phyloP scores from a whole-genome alignment of 2,888 invertebrate species.

The Dexiosoma caninum region DNA sequence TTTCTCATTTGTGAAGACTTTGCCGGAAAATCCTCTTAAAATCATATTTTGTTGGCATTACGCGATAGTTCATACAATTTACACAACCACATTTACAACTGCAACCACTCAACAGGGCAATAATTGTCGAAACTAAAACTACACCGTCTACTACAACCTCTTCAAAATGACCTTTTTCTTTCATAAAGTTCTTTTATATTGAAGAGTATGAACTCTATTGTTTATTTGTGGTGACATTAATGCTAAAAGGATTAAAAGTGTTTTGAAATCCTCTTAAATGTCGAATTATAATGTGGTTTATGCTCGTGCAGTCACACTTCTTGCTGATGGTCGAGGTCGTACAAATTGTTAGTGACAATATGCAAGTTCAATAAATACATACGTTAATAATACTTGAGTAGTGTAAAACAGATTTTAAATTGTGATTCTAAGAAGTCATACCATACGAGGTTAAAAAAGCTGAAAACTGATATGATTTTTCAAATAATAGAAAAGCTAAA shows the following conservation, averaged over 20 bases:
- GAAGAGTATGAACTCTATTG: not conserved
- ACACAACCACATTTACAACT: constrained; percentile 10
- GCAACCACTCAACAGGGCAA: constrained; percentile 14
- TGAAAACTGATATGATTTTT: not conserved
- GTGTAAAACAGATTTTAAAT: not conserved
- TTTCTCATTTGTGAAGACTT: not conserved
- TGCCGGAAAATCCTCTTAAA: constrained; percentile 36
- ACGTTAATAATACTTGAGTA: constrained; percentile 29
- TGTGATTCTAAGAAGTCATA: not conserved
- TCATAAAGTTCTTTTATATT: not conserved
- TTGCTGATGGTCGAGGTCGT: not conserved
- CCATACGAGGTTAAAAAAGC: not conserved
- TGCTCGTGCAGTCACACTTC: constrained; percentile 27
- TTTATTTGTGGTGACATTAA: constrained; percentile 18
- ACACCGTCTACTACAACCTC: not conserved
- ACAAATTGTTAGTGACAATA: constrained; percentile 33
- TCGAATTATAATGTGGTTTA: constrained; percentile 58
- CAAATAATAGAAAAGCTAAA: not conserved
- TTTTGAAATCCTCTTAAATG: constrained; percentile 59
- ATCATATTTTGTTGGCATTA: constrained; percentile 29
- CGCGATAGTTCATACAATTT: constrained; percentile 19
- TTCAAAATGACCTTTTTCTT: constrained; percentile 13
- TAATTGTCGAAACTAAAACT: constrained; percentile 13
- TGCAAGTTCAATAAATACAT: constrained; percentile 44
- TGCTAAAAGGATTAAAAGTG: constrained; percentile 52